Conservation (phyloP, 1,140 invertebrate genomes). For the Aricia agestis region DNA sequence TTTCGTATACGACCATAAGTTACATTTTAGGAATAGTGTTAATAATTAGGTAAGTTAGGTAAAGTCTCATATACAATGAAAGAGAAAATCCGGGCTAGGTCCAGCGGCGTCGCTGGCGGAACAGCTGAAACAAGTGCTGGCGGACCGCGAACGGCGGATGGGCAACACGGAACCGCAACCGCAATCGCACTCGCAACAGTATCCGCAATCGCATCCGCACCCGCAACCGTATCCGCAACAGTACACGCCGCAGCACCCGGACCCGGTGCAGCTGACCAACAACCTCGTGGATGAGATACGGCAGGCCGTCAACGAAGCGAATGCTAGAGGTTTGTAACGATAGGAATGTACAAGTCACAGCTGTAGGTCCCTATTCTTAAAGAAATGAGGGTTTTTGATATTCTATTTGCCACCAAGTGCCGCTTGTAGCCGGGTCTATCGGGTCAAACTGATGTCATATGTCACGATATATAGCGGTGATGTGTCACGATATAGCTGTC, state of each 20-base stretch:
- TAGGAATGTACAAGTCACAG: not conserved
- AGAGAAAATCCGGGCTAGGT: constrained; percentile 52
- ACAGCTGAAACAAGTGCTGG: constrained; percentile 88
- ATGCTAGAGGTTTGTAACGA: constrained; percentile 81
- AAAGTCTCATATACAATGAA: not conserved
- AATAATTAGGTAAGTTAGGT: not conserved
- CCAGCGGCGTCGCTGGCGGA: constrained; percentile 86
- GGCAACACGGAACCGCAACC: constrained; percentile 46
- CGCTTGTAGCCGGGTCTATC: no score
- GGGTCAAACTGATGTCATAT: no score
- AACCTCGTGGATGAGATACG: constrained; percentile 88
- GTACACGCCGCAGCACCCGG: constrained; percentile 37
- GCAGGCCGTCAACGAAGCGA: constrained; percentile 88
- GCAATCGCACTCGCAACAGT: constrained; percentile 18
- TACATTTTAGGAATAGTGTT: no score
- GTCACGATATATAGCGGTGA: no score
- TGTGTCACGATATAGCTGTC: no score
- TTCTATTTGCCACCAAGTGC: no score
- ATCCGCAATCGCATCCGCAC: constrained; percentile 18
- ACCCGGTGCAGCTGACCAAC: constrained; percentile 80
- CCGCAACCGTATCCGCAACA: constrained; percentile 17
- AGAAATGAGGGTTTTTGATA: no score
- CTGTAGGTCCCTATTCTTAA: no score
- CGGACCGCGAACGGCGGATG: constrained; percentile 82
- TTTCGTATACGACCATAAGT: no score